phyloP scores from a whole-genome alignment of 1,140 invertebrate genomes.

The Ips typographus region DNA sequence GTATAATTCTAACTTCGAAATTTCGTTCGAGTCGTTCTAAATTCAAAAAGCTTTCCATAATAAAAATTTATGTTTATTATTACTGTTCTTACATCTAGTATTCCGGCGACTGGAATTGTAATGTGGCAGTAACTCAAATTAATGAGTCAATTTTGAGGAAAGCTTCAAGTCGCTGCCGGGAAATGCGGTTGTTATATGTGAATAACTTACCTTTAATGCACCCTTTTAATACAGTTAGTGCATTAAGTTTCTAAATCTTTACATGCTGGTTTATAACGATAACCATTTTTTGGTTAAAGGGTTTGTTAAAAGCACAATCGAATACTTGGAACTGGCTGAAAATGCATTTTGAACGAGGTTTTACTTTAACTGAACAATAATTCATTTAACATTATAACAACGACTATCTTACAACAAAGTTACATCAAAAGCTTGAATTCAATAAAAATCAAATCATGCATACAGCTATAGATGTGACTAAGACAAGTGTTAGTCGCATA shows the following conservation, averaged over 20 bases:
- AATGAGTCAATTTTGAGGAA: constrained; percentile 31
- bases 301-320: background rate
- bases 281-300: background rate
- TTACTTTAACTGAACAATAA: too few species aligned
- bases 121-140: constrained; percentile 27
- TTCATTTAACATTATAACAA: too few species aligned
- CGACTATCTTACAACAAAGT: too few species aligned
- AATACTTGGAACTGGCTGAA: too few species aligned
- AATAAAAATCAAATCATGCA: too few species aligned
- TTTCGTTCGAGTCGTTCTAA: too few species aligned
- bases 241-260: constrained; percentile 2
- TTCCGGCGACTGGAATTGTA: constrained; percentile 23
- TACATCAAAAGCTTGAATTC: too few species aligned
- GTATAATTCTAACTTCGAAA: too few species aligned
- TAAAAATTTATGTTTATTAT: constrained; percentile 29
- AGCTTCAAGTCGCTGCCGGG: constrained; percentile 19
- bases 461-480: too few species aligned
- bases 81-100: constrained; percentile 20
- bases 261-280: background rate
- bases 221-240: constrained; percentile 15
- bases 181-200: constrained; percentile 21
- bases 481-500: too few species aligned
- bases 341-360: too few species aligned
- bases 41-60: background rate
- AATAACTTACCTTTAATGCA: constrained; percentile 12